Conservation (phyloP, 1,140 invertebrate species). For the Lepeophtheirus salmonis region DNA sequence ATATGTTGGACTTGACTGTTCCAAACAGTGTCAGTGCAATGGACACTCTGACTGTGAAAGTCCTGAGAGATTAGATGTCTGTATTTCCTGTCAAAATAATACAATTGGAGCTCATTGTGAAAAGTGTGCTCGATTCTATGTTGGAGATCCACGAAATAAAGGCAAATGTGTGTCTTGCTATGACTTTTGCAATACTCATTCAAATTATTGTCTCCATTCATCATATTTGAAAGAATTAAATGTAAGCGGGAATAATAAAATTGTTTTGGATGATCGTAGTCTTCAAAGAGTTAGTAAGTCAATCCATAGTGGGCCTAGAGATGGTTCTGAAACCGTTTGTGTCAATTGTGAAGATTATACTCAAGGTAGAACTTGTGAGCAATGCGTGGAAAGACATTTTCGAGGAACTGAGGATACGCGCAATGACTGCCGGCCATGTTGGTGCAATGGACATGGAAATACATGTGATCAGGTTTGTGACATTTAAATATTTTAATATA, state of each 20-base stretch:
- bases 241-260: background rate
- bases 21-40: constrained; percentile 79
- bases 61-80: constrained; percentile 56
- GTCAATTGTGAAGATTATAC: constrained; percentile 68
- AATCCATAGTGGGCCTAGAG: background rate
- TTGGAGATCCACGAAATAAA: constrained; percentile 69
- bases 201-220: constrained; percentile 48
- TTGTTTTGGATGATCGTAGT: background rate
- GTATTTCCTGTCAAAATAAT: constrained; percentile 71
- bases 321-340: constrained; percentile 46
- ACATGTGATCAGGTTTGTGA: constrained; percentile 64
- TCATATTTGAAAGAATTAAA: constrained; percentile 19
- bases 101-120: constrained; percentile 66
- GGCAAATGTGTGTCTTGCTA: constrained; percentile 66
- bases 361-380: constrained; percentile 57
- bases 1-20: constrained; percentile 81
- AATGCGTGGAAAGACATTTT: constrained; percentile 65
- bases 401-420: constrained; percentile 52
- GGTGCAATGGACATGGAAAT: constrained; percentile 84
- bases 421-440: constrained; percentile 55
- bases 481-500: too few species aligned
- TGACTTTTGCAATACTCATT: constrained; percentile 75
- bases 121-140: constrained; percentile 65
- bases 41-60: constrained; percentile 78
- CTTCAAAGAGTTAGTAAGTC: background rate